These are phyloP conservation scores for Lycia hirtaria DNA, from an alignment of 2,888 invertebrate species.

Conservation along the genomic window DNA sequence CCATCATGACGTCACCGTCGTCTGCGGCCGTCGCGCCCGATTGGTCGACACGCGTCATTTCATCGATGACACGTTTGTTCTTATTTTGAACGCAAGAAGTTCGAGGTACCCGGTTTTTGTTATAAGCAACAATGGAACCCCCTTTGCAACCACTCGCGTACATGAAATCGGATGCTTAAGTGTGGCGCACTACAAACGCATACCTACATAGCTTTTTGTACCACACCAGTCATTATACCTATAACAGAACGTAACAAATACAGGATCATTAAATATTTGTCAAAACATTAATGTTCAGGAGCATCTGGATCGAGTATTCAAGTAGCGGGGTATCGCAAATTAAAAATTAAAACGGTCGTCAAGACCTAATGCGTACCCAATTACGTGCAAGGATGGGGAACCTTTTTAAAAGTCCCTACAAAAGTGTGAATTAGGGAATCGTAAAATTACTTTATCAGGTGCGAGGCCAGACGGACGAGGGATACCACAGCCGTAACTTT, in stretches of 20 bases:
- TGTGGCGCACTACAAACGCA: slow-evolving; percentile 51
- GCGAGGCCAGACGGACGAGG: slow-evolving; percentile 69
- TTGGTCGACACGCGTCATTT: slow-evolving; percentile 85
- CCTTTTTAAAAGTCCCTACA: slow-evolving; percentile 80
- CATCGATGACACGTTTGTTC: slow-evolving; percentile 85
- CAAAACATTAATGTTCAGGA: slow-evolving; percentile 41
- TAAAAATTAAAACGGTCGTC: slow-evolving; percentile 65
- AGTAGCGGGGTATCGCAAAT: slow-evolving; percentile 45
- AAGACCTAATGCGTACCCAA: slow-evolving; percentile 70
- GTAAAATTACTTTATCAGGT: slow-evolving; percentile 82
- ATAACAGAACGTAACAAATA: slow-evolving; percentile 27
- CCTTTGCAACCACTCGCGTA: slow-evolving; percentile 51
- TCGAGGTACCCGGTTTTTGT: slow-evolving; percentile 75
- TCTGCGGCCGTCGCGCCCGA: slow-evolving; percentile 83
- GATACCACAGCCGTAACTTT: slow-evolving; percentile 71
- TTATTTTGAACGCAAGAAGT: slow-evolving; percentile 81
- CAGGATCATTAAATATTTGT: slow-evolving; percentile 36
- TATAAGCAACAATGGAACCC: slow-evolving; percentile 69
- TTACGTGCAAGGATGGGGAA: slow-evolving; percentile 64
- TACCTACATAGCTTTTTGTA: slow-evolving; percentile 10
- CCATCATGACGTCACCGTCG: slow-evolving; percentile 79
- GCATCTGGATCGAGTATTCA: slow-evolving; percentile 23
- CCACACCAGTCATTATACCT: slow-evolving; percentile 45
- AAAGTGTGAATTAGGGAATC: slow-evolving; percentile 81
- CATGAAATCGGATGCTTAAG: slow-evolving; percentile 66